phyloP scores from a whole-genome alignment of 2,888 invertebrate species.

The Pocota personata region DNA sequence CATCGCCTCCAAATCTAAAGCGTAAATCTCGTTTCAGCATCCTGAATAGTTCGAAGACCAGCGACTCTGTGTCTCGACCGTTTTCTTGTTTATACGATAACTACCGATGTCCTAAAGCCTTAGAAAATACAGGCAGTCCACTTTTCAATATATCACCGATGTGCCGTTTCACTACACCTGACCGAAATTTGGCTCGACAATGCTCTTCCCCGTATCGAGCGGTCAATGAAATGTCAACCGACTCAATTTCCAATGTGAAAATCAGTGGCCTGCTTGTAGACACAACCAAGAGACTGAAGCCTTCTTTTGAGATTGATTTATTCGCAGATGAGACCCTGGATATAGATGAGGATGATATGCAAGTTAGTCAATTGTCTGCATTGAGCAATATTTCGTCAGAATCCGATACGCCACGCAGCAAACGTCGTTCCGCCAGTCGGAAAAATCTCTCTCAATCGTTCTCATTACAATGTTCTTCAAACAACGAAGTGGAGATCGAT shows the following conservation, averaged over 20 bases:
- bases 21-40: slow-evolving; percentile 9
- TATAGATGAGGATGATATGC: slow-evolving; percentile 78
- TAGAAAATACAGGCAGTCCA: slow-evolving; percentile 23
- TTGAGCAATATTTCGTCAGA: slow-evolving; percentile 78
- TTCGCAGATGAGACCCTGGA: slow-evolving; percentile 76
- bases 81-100: slow-evolving; percentile 12
- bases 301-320: slow-evolving; percentile 69
- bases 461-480: slow-evolving; percentile 75
- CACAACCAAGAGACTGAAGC: slow-evolving; percentile 73
- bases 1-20: slow-evolving; percentile 31
- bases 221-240: slow-evolving; percentile 76
- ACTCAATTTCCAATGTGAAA: slow-evolving; percentile 78
- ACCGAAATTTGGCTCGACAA: slow-evolving; percentile 77
- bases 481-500: slow-evolving; percentile 3
- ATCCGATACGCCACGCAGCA: slow-evolving; percentile 80
- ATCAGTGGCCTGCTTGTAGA: slow-evolving; percentile 78
- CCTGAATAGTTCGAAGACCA: background rate
- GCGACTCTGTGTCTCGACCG: background rate
- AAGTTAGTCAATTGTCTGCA: slow-evolving; percentile 78
- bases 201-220: slow-evolving; percentile 68
- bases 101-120: slow-evolving; percentile 17
- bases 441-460: slow-evolving; percentile 82
- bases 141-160: slow-evolving; percentile 3
- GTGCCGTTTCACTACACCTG: slow-evolving; percentile 76
- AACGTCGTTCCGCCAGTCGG: slow-evolving; percentile 80